A percentile compares a stretch with the other conserved stretches of the same genome.
phyloP scores from a whole-genome alignment of 2,888 invertebrate species.

The Limnephilus rhombicus region DNA sequence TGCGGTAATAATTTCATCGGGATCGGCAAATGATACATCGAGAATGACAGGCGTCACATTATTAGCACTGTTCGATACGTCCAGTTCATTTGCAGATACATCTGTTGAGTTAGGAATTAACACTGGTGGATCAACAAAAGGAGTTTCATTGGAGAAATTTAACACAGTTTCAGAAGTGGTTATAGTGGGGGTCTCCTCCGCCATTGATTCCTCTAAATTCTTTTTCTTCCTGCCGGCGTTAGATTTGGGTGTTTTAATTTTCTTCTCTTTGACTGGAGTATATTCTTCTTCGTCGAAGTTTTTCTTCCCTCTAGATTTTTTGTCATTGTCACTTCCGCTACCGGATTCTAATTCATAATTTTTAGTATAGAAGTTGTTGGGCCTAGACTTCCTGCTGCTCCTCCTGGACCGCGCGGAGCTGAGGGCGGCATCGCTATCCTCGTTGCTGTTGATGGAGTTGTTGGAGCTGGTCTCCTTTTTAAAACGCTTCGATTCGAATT shows the following conservation, averaged over 20 bases:
- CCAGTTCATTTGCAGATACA: not conserved
- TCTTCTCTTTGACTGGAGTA: constrained; percentile 54
- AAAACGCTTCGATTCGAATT: not conserved
- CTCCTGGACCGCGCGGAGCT: constrained; percentile 41
- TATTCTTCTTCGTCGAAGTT: constrained; percentile 51
- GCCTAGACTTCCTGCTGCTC: constrained; percentile 45
- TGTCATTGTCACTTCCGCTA: constrained; percentile 54
- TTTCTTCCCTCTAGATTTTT: not conserved
- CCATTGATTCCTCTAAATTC: not conserved
- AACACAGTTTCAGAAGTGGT: not conserved
- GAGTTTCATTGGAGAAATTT: not conserved
- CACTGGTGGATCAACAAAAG: not conserved
- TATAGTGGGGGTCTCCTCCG: not conserved
- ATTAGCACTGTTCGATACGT: not conserved
- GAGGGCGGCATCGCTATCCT: constrained; percentile 33
- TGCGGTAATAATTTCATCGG: not conserved
- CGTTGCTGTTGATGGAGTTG: constrained; percentile 27
- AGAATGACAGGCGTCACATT: not conserved
- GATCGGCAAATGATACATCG: not conserved
- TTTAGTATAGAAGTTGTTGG: constrained; percentile 49
- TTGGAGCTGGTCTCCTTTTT: constrained; percentile 7
- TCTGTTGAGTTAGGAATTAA: not conserved
- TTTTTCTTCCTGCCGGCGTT: constrained; percentile 27
- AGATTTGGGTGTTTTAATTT: constrained; percentile 3
- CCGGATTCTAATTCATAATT: constrained; percentile 56